Evolutionary conservation across 2,797 vertebrate genomes (phyloP).

Genomic region (Glyptemys insculpta): DNA sequence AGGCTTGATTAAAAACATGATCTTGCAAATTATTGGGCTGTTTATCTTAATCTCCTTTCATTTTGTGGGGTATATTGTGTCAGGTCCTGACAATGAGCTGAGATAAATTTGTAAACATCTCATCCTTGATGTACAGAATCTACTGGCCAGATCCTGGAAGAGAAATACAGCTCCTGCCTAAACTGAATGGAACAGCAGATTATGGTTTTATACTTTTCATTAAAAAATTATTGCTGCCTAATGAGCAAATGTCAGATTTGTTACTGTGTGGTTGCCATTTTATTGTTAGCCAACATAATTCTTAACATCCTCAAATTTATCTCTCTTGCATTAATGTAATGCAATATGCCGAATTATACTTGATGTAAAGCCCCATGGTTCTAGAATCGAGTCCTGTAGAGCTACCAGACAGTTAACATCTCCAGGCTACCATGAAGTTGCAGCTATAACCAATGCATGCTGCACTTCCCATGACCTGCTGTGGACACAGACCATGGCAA

Average conservation of each 20-base stretch:
- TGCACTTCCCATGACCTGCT: neutral
- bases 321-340: fast-evolving
- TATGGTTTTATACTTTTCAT: neutral
- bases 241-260: neutral
- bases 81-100: neutral
- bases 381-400: neutral
- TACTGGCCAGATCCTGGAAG: neutral
- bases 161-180: neutral
- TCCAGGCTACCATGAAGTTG: neutral
- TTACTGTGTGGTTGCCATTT: neutral
- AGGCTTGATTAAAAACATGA: neutral
- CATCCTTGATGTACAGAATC: neutral
- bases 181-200: neutral
- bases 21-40: neutral
- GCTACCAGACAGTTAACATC: neutral
- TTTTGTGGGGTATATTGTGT: neutral
- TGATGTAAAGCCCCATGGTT: neutral
- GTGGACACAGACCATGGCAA: neutral
- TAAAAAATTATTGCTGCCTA: neutral
- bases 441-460: too few species aligned
- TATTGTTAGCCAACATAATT: neutral
- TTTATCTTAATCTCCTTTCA: neutral
- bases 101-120: neutral
- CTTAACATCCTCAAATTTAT: neutral
- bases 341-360: neutral